Conservation (phyloP, 1,140 invertebrate genomes). For the Venturia canescens region DNA sequence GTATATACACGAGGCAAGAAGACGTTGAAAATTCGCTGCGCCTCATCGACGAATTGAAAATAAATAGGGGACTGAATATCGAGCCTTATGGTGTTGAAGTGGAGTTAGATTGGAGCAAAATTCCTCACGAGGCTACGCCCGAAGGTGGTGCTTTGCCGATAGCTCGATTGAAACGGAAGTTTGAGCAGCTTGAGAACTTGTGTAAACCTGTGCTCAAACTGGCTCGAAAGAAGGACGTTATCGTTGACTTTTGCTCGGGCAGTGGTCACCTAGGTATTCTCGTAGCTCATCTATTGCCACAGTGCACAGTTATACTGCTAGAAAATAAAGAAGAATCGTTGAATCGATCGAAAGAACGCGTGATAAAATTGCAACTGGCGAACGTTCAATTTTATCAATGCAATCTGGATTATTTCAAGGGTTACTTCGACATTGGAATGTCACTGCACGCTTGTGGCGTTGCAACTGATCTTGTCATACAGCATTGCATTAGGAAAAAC, state of each 20-base stretch:
- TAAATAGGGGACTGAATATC: conserved; percentile 68
- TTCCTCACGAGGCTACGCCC: conserved; percentile 87
- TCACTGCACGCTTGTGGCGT: conserved; percentile 96
- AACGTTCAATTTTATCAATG: conserved; percentile 92
- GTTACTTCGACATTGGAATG: conserved; percentile 87
- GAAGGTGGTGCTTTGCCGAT: conserved; percentile 87
- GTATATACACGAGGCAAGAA: conserved; percentile 85
- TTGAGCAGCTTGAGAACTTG: conserved; percentile 93
- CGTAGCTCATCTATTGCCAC: conserved; percentile 87
- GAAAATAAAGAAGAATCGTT: conserved; percentile 96
- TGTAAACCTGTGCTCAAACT: conserved; percentile 86
- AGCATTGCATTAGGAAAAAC: conserved; percentile 85
- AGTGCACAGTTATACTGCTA: conserved; percentile 87
- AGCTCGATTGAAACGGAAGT: conserved; percentile 86
- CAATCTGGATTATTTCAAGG: conserved; percentile 90
- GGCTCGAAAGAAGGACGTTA: conserved; percentile 77
- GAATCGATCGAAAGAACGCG: conserved; percentile 83
- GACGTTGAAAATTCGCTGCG: conserved; percentile 83
- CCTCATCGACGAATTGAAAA: conserved; percentile 69
- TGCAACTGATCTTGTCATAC: conserved; percentile 94
- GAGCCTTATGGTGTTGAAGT: conserved; percentile 74
- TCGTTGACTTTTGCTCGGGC: conserved; percentile 97
- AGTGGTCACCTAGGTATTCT: conserved; percentile 95
- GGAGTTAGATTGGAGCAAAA: conserved; percentile 79
- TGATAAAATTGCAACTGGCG: conserved; percentile 81